These are phyloP conservation scores for Scalopus aquaticus DNA, from an alignment of 2,113 vertebrate species.

Conservation along the genomic window DNA sequence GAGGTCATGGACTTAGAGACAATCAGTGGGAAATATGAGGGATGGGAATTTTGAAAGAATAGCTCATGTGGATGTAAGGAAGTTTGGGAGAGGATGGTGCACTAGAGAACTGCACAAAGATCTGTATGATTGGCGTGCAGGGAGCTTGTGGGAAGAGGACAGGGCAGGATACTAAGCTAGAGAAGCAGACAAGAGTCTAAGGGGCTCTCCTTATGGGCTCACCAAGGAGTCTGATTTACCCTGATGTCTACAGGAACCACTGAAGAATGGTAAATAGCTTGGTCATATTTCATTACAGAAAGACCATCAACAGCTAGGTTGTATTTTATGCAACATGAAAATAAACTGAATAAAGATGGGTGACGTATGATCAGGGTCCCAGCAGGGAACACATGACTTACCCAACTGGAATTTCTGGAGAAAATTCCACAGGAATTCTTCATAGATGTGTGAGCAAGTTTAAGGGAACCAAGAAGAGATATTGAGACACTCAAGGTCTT, in stretches of 20 bases:
- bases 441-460: neutral
- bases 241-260: neutral
- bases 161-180: neutral
- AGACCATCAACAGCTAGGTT: neutral
- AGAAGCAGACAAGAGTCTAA: neutral
- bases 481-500: neutral
- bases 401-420: neutral
- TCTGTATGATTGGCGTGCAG: neutral
- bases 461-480: neutral
- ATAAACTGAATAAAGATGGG: neutral
- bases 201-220: neutral
- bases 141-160: neutral
- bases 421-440: neutral
- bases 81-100: neutral
- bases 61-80: too few relatives aligned
- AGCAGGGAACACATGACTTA: neutral
- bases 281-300: neutral
- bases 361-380: neutral
- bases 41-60: neutral
- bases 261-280: neutral
- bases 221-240: neutral
- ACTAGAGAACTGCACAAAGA: neutral
- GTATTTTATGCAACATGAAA: conserved; percentile 25
- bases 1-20: neutral
- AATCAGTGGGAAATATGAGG: neutral